phyloP scores from a whole-genome alignment of 2,797 vertebrate species.

The Enteromius unitaeniatus region DNA sequence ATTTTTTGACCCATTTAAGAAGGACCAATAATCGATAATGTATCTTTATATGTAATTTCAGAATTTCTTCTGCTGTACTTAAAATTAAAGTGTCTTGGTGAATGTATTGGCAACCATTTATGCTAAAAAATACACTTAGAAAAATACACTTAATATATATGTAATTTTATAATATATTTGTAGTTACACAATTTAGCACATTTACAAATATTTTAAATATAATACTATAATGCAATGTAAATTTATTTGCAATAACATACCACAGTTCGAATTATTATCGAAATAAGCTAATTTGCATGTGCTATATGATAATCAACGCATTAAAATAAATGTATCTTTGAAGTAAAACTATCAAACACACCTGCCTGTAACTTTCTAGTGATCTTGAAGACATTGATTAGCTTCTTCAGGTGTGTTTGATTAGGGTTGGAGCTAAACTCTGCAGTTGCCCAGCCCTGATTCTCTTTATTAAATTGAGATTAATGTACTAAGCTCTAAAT shows the following conservation, averaged over 20 bases:
- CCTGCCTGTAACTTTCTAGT: too few species aligned
- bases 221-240: not conserved
- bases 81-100: not conserved
- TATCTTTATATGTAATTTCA: not conserved
- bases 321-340: not conserved
- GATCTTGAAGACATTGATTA: too few species aligned
- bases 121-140: not conserved
- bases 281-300: not conserved
- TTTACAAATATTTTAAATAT: not conserved
- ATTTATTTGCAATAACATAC: not conserved
- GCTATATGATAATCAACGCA: not conserved
- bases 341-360: not conserved
- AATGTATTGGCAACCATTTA: not conserved
- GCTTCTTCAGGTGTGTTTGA: too few species aligned
- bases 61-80: not conserved
- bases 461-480: constrained; percentile 27
- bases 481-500: not conserved
- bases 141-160: not conserved
- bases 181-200: not conserved
- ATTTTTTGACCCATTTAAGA: not conserved
- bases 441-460: not conserved
- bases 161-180: not conserved
- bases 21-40: not conserved
- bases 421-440: too few species aligned
- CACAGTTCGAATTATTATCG: not conserved